Evolutionary conservation across 2,888 invertebrate genomes (phyloP), one percentile per base, ranked within the genome.

Genomic region (Drosophila barbarae): DNA sequence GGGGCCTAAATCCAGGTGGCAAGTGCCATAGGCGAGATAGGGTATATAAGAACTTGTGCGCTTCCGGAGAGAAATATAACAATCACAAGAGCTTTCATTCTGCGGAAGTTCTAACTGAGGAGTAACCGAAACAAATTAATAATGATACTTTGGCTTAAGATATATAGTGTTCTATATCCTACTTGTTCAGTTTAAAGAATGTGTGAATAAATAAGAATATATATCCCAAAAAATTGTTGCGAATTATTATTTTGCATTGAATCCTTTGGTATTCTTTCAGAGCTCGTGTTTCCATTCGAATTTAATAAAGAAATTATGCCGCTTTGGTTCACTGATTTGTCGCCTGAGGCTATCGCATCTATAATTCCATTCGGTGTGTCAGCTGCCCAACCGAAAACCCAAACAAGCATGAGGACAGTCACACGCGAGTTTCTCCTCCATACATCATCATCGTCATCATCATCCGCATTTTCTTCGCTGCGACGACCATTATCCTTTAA

Each of bases 401-500:
- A 50, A 23, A 34, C 50, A 15, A 18, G 28, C 21, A 35, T 34
- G 51, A 21, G 28, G 21, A 32, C 35, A 54, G 39, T 38, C 42
- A 26, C 52, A 52, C 41, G 59, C 57, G 34, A 44, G 39, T 46
- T 44, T 23, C 30, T 34, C 18, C 69, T 35, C 32, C 46, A 68
- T 63, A 10, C 68, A 66, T 57, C 47, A 46, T 50, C 57, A 50
- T 56, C 30, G 9, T 9, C 54, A 59, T 39, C 54, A 28, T 58
- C 50, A 34, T 36, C 23, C 60, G 38, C 38, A 52, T 47, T 23
- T 23, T 42, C 18, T 21, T 41, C n/a, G 38, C 21, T 18, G 23
- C 51, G 44, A 30, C 58, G 44, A 30, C 58, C 52, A 42, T 57
- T 57, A 69, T 60, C 65, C 71, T 65, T 70, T 61, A 59, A 64